Percentiles rank a stretch among this genome's conserved stretches.
Evolutionary conservation across 2,888 invertebrate species (phyloP).

Genomic region (Diaperis boleti): DNA sequence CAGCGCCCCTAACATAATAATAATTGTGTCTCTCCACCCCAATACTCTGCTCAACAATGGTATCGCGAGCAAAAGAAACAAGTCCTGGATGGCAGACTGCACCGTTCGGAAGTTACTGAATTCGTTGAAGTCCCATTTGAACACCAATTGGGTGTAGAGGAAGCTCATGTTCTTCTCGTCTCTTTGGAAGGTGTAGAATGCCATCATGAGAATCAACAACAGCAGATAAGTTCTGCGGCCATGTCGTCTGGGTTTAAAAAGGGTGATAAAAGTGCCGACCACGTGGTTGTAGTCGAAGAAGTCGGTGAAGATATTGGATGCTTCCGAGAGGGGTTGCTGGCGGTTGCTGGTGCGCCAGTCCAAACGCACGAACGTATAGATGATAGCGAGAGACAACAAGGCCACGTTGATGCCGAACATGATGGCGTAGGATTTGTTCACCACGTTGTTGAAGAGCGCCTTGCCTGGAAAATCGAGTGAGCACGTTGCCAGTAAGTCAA

Average conservation of each 20-base stretch:
- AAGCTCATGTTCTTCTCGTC: constrained; percentile 84
- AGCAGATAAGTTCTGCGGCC: constrained; percentile 74
- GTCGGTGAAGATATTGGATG: constrained; percentile 71
- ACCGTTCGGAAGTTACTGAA: constrained; percentile 81
- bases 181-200: constrained; percentile 84
- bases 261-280: constrained; percentile 72
- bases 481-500: background rate
- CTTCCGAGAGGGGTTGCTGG: constrained; percentile 73
- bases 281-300: constrained; percentile 81
- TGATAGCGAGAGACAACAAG: constrained; percentile 72
- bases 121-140: constrained; percentile 77
- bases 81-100: constrained; percentile 78
- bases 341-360: constrained; percentile 78
- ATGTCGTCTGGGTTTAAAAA: constrained; percentile 72
- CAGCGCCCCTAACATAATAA: constrained; percentile 79
- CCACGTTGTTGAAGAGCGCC: constrained; percentile 70
- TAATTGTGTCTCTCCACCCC: constrained; percentile 78
- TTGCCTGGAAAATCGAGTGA: constrained; percentile 70
- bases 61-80: constrained; percentile 77
- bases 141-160: constrained; percentile 79
- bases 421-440: constrained; percentile 75
- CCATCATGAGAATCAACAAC: constrained; percentile 80
- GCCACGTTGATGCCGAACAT: constrained; percentile 81
- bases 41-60: constrained; percentile 79
- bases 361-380: constrained; percentile 75